Percentiles rank a stretch among this genome's conserved stretches.
phyloP scores from a whole-genome alignment of 1,140 invertebrate species.

The Lepidurus arcticus region DNA sequence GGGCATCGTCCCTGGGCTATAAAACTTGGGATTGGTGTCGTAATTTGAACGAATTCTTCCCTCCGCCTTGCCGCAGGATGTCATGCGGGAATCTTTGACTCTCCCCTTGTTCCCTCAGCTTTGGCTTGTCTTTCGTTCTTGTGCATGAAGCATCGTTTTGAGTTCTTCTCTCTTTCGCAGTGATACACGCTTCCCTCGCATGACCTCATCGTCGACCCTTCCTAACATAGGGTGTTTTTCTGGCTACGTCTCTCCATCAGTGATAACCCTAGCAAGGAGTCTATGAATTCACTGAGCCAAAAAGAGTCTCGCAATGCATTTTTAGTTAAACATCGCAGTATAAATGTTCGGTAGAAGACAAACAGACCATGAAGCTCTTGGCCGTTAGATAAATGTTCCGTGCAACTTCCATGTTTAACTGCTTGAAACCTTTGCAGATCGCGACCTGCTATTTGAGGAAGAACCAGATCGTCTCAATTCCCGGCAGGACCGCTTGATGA shows the following conservation, averaged over 20 bases:
- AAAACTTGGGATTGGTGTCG: conserved; percentile 14
- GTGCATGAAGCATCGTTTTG: not conserved
- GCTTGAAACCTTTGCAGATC: conserved; percentile 16
- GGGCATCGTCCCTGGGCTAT: not conserved
- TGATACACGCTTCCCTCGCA: not conserved
- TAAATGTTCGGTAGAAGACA: not conserved
- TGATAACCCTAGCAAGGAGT: not conserved
- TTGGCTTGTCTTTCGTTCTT: not conserved
- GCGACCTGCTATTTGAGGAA: not conserved
- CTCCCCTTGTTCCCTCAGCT: conserved; percentile 3
- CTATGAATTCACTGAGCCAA: not conserved
- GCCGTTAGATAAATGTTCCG: not conserved
- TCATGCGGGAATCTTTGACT: not conserved
- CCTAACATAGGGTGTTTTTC: not conserved
- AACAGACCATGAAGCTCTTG: not conserved
- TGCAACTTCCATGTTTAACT: not conserved
- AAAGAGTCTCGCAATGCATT: not conserved
- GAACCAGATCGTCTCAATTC: not conserved
- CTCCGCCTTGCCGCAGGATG: not conserved
- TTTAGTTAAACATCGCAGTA: not conserved
- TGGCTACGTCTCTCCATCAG: not conserved
- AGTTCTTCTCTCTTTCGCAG: not conserved
- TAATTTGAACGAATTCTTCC: conserved; percentile 10
- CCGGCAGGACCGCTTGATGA: not conserved
- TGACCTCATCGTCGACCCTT: conserved; percentile 8